Percentiles rank a stretch among this genome's conserved stretches.
Conservation (phyloP, 1,140 invertebrate genomes). For the Platyura marginata region DNA sequence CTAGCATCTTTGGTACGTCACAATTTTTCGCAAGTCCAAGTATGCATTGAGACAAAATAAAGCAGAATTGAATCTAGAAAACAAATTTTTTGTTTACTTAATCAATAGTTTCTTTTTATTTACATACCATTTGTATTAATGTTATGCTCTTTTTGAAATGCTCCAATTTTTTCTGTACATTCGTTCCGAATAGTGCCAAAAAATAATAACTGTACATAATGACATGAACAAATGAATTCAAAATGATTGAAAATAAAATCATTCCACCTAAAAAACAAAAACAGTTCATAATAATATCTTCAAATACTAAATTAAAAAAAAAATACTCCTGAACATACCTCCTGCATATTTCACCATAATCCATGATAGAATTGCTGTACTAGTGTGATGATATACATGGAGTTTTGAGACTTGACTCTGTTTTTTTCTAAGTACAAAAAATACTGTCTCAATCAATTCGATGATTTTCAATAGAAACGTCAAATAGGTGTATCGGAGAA, state of each 20-base stretch:
- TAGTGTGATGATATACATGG: constrained; percentile 42
- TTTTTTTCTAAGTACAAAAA: constrained; percentile 45
- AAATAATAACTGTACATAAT: constrained; percentile 5
- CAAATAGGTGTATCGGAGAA: constrained; percentile 22
- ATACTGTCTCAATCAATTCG: constrained; percentile 30
- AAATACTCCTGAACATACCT: no score
- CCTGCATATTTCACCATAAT: constrained; percentile 35
- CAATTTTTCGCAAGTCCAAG: not conserved
- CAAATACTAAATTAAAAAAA: no score
- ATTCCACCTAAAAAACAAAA: not conserved
- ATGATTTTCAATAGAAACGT: constrained; percentile 27
- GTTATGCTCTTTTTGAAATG: not conserved
- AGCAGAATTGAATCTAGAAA: constrained; percentile 36
- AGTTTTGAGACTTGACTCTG: constrained; percentile 38
- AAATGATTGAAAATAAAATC: not conserved
- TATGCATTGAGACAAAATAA: constrained; percentile 30
- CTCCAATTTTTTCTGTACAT: not conserved
- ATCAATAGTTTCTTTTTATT: no score
- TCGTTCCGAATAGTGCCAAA: not conserved
- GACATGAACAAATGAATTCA: constrained; percentile 1
- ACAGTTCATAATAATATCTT: not conserved
- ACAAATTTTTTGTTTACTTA: no score
- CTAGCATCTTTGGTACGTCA: constrained; percentile 14
- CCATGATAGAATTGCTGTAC: constrained; percentile 39
- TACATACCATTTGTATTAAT: not conserved